These are phyloP conservation scores for Penaeus indicus DNA, from an alignment of 1,140 invertebrate species.

Conservation along the genomic window DNA sequence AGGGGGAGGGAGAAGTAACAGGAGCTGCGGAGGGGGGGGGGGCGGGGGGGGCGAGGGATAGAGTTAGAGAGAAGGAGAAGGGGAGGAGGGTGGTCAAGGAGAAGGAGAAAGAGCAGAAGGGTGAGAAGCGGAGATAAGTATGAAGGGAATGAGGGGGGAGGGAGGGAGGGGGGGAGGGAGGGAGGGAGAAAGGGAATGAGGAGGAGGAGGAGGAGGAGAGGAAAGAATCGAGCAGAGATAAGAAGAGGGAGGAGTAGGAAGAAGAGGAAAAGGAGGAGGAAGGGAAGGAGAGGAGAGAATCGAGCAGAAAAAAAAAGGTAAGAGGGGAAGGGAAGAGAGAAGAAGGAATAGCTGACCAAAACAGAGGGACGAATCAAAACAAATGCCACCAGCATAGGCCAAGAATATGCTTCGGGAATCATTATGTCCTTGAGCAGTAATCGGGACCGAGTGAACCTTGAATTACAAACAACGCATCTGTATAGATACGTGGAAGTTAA, in stretches of 20 bases:
- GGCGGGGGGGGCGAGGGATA: constrained; percentile 5
- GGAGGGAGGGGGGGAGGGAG: background rate
- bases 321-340: background rate
- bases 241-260: background rate
- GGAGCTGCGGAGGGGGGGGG: background rate
- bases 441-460: too few species aligned
- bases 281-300: too few species aligned
- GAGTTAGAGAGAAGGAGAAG: background rate
- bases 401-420: too few species aligned
- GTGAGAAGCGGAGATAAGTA: background rate
- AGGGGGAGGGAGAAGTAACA: too few species aligned
- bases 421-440: too few species aligned
- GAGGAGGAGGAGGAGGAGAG: background rate
- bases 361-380: too few species aligned
- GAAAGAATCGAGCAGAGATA: background rate
- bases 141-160: background rate
- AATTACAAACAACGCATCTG: too few species aligned
- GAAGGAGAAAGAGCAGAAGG: background rate
- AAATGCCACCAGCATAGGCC: too few species aligned
- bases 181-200: background rate
- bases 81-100: background rate
- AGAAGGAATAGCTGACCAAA: background rate
- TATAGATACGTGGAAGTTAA: too few species aligned
- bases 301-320: background rate
- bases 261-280: background rate